A percentile compares a stretch with the other conserved stretches of the same genome.
These are phyloP conservation scores for Hiodon alosoides DNA, from an alignment of 2,113 vertebrate species.

Conservation along the genomic window DNA sequence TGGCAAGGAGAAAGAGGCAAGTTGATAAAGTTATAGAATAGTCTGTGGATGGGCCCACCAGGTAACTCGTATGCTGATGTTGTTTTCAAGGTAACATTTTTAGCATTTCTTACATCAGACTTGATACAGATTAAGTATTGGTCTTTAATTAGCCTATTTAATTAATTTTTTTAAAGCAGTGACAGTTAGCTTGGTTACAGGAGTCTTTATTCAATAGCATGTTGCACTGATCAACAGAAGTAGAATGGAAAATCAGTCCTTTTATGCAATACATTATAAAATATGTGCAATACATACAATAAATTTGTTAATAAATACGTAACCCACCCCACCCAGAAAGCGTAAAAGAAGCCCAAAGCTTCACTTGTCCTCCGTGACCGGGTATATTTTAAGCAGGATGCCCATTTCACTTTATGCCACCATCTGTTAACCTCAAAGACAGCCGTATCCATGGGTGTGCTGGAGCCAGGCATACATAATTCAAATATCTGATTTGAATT, in stretches of 20 bases:
- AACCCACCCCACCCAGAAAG: constrained; percentile 20
- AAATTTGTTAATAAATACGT: neutral
- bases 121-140: too few species aligned
- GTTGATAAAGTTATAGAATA: constrained; percentile 34
- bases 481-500: constrained; percentile 48
- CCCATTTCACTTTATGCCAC: constrained; percentile 60
- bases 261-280: too few species aligned
- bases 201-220: too few species aligned
- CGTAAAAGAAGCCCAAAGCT: constrained; percentile 52
- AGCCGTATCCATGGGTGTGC: constrained; percentile 46
- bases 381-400: constrained; percentile 57
- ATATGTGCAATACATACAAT: neutral
- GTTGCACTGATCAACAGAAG: too few species aligned
- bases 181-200: too few species aligned
- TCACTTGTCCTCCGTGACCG: constrained; percentile 51
- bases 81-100: neutral
- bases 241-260: too few species aligned
- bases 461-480: constrained; percentile 50
- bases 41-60: constrained; percentile 14
- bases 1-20: constrained; percentile 37
- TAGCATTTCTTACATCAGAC: constrained; percentile 2
- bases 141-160: neutral
- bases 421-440: constrained; percentile 65
- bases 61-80: neutral
- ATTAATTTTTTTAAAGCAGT: neutral